Conservation (phyloP, 2,797 vertebrate genomes). For the Thalassophryne amazonica region DNA sequence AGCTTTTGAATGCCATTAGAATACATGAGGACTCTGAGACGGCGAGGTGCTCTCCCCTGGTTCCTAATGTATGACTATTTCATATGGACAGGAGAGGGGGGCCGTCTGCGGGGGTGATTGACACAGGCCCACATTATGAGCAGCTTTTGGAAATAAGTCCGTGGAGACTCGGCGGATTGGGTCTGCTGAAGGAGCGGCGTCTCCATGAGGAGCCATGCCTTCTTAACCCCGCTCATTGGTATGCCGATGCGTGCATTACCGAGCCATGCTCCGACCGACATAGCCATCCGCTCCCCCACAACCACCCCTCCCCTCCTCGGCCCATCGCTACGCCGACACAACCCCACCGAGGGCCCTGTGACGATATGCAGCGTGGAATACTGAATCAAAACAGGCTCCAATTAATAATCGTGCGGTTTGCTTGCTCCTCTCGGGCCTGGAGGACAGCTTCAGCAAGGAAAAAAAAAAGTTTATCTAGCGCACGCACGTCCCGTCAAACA, state of each 20-base stretch:
- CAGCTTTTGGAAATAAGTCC: slow-evolving; percentile 96
- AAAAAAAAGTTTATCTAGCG: slow-evolving; percentile 67
- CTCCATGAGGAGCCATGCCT: slow-evolving; percentile 86
- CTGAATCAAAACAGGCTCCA: slow-evolving; percentile 92
- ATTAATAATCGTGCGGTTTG: slow-evolving; percentile 96
- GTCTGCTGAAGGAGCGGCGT: slow-evolving; percentile 85
- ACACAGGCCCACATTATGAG: slow-evolving; percentile 94
- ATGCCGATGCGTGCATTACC: slow-evolving; percentile 88
- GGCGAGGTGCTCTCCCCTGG: slow-evolving; percentile 71
- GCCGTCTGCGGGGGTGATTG: slow-evolving; percentile 92
- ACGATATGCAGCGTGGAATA: slow-evolving; percentile 89
- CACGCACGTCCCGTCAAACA: slow-evolving; percentile 47
- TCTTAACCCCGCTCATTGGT: slow-evolving; percentile 96
- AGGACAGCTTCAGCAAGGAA: slow-evolving; percentile 76
- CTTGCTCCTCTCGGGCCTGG: slow-evolving; percentile 66
- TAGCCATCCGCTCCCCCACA: slow-evolving; percentile 80
- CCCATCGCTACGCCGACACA: slow-evolving; percentile 86
- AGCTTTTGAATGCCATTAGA: slow-evolving; percentile 67
- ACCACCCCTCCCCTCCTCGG: slow-evolving; percentile 75
- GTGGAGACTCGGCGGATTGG: slow-evolving; percentile 88
- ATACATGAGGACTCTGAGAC: slow-evolving; percentile 64
- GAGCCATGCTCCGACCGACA: slow-evolving; percentile 90
- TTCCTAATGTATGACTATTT: slow-evolving; percentile 98
- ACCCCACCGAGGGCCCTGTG: slow-evolving; percentile 89
- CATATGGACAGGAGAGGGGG: slow-evolving; percentile 82